These are phyloP conservation scores for Hyles lineata DNA, from an alignment of 2,888 invertebrate genomes.

Conservation along the genomic window DNA sequence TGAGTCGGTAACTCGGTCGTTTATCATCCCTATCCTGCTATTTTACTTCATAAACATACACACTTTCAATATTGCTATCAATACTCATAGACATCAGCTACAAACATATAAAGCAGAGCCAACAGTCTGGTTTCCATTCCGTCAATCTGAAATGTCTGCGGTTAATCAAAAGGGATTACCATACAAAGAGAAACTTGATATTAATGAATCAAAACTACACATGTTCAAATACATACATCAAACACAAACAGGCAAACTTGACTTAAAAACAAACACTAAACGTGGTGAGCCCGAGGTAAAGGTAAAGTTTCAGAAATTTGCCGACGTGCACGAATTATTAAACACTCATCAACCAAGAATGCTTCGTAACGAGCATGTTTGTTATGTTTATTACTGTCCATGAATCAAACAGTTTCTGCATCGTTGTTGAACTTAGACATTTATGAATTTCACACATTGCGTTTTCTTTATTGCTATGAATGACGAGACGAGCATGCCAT, in stretches of 20 bases:
- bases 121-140: not conserved
- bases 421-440: not conserved
- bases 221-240: not conserved
- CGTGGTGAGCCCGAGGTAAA: slow-evolving; percentile 9
- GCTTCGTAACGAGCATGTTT: slow-evolving; percentile 1
- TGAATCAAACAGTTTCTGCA: not conserved
- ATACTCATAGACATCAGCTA: not conserved
- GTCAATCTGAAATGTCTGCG: not conserved
- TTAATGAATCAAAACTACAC: slow-evolving; percentile 12
- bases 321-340: slow-evolving; percentile 22
- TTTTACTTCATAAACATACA: too few species aligned
- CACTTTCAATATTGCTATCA: too few species aligned
- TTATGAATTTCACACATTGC: not conserved
- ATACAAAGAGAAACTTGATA: not conserved
- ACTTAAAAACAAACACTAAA: slow-evolving; percentile 21
- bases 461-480: too few species aligned
- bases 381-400: slow-evolving; percentile 7
- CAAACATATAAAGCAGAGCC: not conserved
- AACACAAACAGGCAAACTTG: slow-evolving; percentile 3
- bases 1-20: too few species aligned
- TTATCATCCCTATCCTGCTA: too few species aligned
- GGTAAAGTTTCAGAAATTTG: slow-evolving; percentile 22
- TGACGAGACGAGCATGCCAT: too few species aligned
- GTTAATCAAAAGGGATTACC: not conserved
- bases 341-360: slow-evolving; percentile 18